Evolutionary conservation across 2,797 vertebrate species (phyloP).

Genomic region (Octomys mimax): DNA sequence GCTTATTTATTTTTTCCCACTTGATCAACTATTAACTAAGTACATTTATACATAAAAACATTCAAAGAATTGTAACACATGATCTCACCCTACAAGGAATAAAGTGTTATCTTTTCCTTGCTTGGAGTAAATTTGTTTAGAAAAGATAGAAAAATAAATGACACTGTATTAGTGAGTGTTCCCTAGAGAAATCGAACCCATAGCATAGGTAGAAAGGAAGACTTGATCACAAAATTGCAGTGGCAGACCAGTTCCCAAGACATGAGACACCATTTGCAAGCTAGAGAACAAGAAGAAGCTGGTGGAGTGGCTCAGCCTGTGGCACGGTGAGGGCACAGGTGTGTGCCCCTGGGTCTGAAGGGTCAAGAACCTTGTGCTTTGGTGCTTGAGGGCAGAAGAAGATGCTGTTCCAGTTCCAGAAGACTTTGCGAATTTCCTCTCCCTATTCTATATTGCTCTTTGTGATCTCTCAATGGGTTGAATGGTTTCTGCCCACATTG

Average conservation of each 20-base stretch:
- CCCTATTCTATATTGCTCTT: background rate
- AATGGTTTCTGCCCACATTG: background rate
- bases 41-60: constrained; percentile 47
- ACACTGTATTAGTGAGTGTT: background rate
- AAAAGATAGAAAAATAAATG: constrained; percentile 55
- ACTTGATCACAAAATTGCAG: background rate
- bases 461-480: background rate
- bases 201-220: no score
- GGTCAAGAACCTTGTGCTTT: background rate
- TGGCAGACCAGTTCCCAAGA: background rate
- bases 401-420: background rate
- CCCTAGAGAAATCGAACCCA: background rate
- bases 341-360: background rate
- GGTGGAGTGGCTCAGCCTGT: background rate
- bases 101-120: constrained; percentile 28
- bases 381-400: background rate
- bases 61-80: constrained; percentile 22
- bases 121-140: constrained; percentile 16
- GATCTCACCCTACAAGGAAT: background rate
- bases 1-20: constrained; percentile 36
- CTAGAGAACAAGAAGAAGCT: background rate
- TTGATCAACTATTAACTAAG: background rate
- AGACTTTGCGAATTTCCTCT: background rate
- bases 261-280: background rate
- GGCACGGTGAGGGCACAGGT: background rate